A percentile compares a stretch with the other conserved stretches of the same genome.
phyloP scores from a whole-genome alignment of 2,113 vertebrate species.

The Enhydra lutris region DNA sequence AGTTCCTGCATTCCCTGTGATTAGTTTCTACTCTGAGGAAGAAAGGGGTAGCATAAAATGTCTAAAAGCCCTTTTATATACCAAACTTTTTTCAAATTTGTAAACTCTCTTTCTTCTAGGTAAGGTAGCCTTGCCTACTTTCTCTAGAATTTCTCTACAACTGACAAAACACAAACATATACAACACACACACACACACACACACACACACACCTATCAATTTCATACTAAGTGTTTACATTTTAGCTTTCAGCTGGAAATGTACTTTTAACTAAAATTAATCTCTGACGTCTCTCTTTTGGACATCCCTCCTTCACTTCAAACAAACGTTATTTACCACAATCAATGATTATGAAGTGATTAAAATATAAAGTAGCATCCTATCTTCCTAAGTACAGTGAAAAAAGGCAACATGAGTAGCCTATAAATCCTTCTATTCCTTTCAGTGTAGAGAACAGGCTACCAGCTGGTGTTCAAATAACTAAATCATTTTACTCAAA shows the following conservation, averaged over 20 bases:
- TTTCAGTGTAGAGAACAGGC: background rate
- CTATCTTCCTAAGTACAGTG: background rate
- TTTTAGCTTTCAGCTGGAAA: slow-evolving; percentile 1
- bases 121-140: background rate
- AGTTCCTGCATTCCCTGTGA: background rate
- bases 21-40: background rate
- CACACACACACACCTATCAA: background rate
- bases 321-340: background rate
- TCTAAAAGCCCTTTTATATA: background rate
- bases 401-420: slow-evolving; percentile 15
- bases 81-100: background rate
- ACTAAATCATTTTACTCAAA: slow-evolving; percentile 22
- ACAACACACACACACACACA: too few species aligned
- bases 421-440: slow-evolving; percentile 41
- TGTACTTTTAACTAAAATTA: background rate
- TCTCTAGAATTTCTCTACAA: slow-evolving; percentile 13
- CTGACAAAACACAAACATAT: background rate
- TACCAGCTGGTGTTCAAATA: slow-evolving; percentile 60
- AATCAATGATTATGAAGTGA: background rate
- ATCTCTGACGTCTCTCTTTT: background rate
- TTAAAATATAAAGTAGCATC: slow-evolving; percentile 10
- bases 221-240: background rate
- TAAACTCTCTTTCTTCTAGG: background rate
- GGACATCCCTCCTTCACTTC: background rate
- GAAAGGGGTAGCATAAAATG: background rate